Conservation (phyloP, 2,113 vertebrate species). For the Zosterops hypoxanthus region DNA sequence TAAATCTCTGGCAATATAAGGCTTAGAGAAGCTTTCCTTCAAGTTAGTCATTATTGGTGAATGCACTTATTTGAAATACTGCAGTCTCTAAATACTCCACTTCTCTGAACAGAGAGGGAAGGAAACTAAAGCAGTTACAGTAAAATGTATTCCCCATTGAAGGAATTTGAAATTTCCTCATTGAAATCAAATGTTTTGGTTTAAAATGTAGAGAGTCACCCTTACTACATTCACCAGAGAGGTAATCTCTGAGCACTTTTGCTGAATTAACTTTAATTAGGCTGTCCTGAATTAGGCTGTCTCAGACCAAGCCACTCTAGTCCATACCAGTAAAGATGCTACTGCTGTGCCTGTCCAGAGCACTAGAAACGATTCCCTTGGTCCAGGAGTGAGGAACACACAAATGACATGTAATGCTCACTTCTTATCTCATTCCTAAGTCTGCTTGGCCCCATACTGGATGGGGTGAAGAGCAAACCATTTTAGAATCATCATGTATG, state of each 20-base stretch:
- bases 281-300: background rate
- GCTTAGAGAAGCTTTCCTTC: background rate
- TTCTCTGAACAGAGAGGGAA: background rate
- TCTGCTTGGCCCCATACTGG: background rate
- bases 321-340: background rate
- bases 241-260: background rate
- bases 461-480: background rate
- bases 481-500: background rate
- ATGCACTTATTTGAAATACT: background rate
- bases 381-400: background rate
- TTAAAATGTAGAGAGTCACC: background rate
- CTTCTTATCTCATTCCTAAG: background rate
- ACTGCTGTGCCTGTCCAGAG: background rate
- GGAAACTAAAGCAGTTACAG: background rate
- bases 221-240: background rate
- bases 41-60: background rate
- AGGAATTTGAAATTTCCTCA: background rate
- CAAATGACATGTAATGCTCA: accelerated
- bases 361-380: background rate
- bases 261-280: background rate
- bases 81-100: background rate
- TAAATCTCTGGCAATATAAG: background rate
- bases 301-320: background rate
- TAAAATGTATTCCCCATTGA: background rate
- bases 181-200: background rate